phyloP scores from a whole-genome alignment of 35 echinoderm and acorn worm species.

The Patiria miniata region DNA sequence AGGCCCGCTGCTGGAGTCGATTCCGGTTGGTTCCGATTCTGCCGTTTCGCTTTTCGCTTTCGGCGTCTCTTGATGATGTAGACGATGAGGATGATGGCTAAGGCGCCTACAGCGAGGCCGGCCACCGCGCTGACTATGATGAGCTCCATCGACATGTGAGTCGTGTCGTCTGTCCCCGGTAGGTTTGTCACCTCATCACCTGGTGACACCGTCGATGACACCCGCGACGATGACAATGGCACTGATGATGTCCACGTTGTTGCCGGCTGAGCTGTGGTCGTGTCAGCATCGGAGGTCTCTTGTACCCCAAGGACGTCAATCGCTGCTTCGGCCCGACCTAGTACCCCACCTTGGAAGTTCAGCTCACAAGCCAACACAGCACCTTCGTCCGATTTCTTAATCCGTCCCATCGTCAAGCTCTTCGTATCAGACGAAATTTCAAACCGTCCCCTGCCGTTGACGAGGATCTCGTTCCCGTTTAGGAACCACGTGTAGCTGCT shows the following conservation, averaged over 20 bases:
- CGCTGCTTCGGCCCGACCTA: neutral
- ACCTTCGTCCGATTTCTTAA: slow-evolving; percentile 20
- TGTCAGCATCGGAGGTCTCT: neutral
- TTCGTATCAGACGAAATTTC: neutral
- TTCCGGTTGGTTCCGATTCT: neutral
- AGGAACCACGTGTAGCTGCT: slow-evolving; percentile 24
- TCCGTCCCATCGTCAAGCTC: slow-evolving; percentile 30
- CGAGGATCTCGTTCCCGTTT: slow-evolving; percentile 20
- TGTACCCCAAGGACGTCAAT: neutral
- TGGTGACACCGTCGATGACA: neutral
- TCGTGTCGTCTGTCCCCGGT: neutral
- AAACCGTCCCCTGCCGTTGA: slow-evolving; percentile 4
- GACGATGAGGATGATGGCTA: neutral
- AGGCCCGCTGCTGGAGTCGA: neutral
- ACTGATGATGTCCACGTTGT: too few species aligned
- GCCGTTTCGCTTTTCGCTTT: neutral
- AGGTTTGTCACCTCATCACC: neutral
- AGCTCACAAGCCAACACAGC: slow-evolving; percentile 31
- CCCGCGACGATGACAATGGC: neutral
- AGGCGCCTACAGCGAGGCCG: neutral
- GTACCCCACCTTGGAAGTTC: neutral
- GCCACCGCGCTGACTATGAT: neutral
- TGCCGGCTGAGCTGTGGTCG: too few species aligned
- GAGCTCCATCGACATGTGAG: neutral
- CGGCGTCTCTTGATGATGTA: neutral